Evolutionary conservation across 2,113 vertebrate species (phyloP).

Genomic region (Catharus minimus): DNA sequence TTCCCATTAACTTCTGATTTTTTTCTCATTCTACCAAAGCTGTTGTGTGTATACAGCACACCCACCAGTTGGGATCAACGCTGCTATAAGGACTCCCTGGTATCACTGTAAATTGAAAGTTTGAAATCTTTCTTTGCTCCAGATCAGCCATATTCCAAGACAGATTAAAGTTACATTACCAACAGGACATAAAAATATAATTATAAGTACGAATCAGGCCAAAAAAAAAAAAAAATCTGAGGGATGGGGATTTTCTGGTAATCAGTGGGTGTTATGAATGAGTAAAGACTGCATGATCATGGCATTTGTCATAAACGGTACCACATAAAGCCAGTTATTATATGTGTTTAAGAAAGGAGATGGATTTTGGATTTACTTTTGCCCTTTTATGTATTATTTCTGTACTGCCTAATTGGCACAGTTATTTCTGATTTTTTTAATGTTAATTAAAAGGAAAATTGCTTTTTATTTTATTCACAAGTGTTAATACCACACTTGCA

Average conservation of each 20-base stretch:
- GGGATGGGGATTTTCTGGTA: conserved; percentile 64
- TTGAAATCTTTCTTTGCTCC: background rate
- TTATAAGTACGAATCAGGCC: conserved; percentile 51
- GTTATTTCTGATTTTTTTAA: conserved; percentile 29
- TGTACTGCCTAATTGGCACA: background rate
- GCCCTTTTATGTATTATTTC: conserved; percentile 8
- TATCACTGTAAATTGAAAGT: background rate
- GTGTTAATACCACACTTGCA: background rate
- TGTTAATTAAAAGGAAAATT: background rate
- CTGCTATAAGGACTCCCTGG: background rate
- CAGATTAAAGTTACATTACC: conserved; percentile 8
- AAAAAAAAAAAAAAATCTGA: conserved; percentile 55
- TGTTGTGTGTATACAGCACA: conserved; percentile 49
- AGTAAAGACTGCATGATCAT: conserved; percentile 67
- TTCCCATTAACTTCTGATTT: conserved; percentile 74
- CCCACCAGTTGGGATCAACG: background rate
- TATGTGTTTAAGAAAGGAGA: conserved; percentile 34
- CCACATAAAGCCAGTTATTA: conserved; percentile 51
- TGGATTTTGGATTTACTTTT: conserved; percentile 20
- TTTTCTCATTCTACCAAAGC: conserved; percentile 70
- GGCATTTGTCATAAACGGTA: conserved; percentile 62
- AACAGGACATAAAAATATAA: conserved; percentile 46
- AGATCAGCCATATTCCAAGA: conserved; percentile 10
- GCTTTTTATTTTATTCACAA: background rate
- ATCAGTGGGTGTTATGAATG: conserved; percentile 66